Conservation (phyloP, 2,797 vertebrate species). For the Anabas testudineus region DNA sequence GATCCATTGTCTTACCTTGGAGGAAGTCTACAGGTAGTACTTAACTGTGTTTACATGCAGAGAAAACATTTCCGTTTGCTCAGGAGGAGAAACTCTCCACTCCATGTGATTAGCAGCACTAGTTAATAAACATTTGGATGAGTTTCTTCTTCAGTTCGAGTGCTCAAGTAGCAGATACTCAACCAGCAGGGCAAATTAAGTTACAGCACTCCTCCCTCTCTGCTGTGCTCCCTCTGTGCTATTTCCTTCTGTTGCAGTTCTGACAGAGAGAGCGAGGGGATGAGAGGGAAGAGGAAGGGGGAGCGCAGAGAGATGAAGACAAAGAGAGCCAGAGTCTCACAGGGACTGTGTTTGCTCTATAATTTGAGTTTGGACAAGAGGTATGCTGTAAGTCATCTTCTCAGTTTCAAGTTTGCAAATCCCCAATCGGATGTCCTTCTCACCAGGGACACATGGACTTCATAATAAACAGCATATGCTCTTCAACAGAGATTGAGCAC, state of each 20-base stretch:
- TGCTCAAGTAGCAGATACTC: constrained; percentile 28
- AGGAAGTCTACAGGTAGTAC: constrained; percentile 26
- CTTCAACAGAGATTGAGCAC: not conserved
- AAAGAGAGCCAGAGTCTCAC: constrained; percentile 37
- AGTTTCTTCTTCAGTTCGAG: constrained; percentile 25
- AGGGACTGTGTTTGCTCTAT: constrained; percentile 38
- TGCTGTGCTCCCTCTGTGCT: constrained; percentile 7
- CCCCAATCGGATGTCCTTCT: constrained; percentile 29
- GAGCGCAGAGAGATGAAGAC: constrained; percentile 22
- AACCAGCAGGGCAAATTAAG: constrained; percentile 41
- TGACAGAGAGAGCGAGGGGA: constrained; percentile 10
- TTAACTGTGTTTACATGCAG: constrained; percentile 25
- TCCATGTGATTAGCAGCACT: constrained; percentile 22
- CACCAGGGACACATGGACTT: constrained; percentile 35
- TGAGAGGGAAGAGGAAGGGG: constrained; percentile 6
- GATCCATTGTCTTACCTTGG: not conserved
- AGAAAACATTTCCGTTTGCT: constrained; percentile 26
- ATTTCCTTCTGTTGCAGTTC: constrained; percentile 19
- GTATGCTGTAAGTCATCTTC: constrained; percentile 54
- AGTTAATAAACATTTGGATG: constrained; percentile 40
- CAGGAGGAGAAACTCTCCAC: constrained; percentile 21
- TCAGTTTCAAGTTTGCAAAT: constrained; percentile 62
- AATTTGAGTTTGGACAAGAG: constrained; percentile 52
- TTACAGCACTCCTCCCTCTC: constrained; percentile 10
- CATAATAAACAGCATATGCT: not conserved